These are phyloP conservation scores for Macroramphosus scolopax DNA, from an alignment of 2,797 vertebrate species.

Conservation along the genomic window DNA sequence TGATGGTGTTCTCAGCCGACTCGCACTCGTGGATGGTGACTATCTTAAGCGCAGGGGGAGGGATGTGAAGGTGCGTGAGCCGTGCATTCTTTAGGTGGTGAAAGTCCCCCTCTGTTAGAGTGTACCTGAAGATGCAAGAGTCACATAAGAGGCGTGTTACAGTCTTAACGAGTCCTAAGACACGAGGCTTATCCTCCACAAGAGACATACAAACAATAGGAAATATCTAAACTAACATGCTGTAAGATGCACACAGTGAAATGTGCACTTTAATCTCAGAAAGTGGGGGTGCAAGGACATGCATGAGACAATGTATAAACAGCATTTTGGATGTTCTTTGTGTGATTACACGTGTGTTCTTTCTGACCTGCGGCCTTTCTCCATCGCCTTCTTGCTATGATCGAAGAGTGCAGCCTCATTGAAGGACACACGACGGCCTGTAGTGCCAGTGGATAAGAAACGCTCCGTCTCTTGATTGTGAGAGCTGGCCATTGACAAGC, in stretches of 20 bases:
- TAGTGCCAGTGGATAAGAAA: constrained; percentile 90
- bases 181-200: constrained; percentile 1
- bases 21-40: constrained; percentile 97
- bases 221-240: constrained; percentile 16
- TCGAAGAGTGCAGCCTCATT: constrained; percentile 95
- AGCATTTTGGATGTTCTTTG: too few relatives aligned
- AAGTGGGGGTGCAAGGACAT: too few relatives aligned
- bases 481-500: constrained; percentile 84
- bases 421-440: constrained; percentile 93
- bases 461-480: constrained; percentile 88
- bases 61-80: constrained; percentile 90
- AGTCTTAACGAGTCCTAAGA: too few relatives aligned
- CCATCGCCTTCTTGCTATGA: constrained; percentile 88
- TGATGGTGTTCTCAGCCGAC: constrained; percentile 86
- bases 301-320: too few relatives aligned
- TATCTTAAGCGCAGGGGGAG: constrained; percentile 87
- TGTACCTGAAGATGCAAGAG: constrained; percentile 82
- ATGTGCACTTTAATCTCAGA: too few relatives aligned
- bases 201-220: too few relatives aligned
- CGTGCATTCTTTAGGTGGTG: constrained; percentile 97
- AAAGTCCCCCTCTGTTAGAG: constrained; percentile 95
- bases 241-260: constrained; percentile 6
- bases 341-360: background rate
- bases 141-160: too few relatives aligned
- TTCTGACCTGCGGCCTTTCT: constrained; percentile 92